A percentile compares a stretch with the other conserved stretches of the same genome.
Conservation (phyloP, 2,113 vertebrate species). For the Coptodon bakossiorum region DNA sequence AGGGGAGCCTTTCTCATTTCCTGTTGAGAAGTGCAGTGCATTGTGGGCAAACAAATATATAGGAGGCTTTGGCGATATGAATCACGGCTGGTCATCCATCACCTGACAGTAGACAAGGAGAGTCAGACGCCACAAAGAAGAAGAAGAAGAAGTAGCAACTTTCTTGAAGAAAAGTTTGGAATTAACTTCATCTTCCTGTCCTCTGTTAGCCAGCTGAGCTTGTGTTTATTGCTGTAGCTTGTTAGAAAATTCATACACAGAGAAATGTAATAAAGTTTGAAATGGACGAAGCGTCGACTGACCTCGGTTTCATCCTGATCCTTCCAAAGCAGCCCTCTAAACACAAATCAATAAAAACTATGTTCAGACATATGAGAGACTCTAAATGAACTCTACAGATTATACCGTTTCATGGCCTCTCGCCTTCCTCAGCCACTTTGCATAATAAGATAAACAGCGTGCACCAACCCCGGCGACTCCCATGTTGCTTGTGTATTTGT, state of each 20-base stretch:
- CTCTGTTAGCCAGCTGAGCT: not conserved
- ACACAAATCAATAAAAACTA: conserved; percentile 39
- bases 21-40: conserved; percentile 49
- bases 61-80: conserved; percentile 30
- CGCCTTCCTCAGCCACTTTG: not conserved
- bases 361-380: conserved; percentile 30
- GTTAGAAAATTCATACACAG: not conserved
- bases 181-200: not conserved
- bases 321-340: conserved; percentile 23
- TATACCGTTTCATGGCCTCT: conserved; percentile 18
- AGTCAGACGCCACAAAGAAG: not conserved
- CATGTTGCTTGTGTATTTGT: not conserved
- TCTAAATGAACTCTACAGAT: conserved; percentile 32
- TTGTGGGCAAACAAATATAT: conserved; percentile 40
- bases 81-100: conserved; percentile 51
- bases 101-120: not conserved
- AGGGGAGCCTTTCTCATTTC: conserved; percentile 55
- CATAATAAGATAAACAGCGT: conserved; percentile 43
- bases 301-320: conserved; percentile 1
- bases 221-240: not conserved
- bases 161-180: conserved; percentile 9
- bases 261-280: not conserved
- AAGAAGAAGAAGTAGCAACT: not conserved
- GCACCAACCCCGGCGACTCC: not conserved
- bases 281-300: not conserved